Evolutionary conservation across 1,140 invertebrate genomes (phyloP).

Genomic region (Gonatopus flavifemur): DNA sequence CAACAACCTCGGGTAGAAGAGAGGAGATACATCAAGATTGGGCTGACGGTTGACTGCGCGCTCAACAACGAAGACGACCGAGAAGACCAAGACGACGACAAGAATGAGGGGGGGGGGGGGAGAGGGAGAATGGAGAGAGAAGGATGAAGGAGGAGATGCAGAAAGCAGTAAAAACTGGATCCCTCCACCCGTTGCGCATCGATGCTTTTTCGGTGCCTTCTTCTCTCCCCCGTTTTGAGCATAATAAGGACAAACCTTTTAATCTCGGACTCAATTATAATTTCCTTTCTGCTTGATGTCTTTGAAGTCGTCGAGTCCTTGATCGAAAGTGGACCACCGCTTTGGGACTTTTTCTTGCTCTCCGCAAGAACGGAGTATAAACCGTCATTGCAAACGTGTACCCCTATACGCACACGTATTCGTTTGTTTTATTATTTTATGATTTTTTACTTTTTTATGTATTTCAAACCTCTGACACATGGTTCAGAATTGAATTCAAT

Average conservation of each 20-base stretch:
- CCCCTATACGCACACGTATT: too few relatives aligned
- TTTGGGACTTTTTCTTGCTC: constrained; percentile 36
- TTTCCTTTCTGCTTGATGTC: constrained; percentile 35
- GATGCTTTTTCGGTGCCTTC: constrained; percentile 33
- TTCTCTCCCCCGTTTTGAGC: constrained; percentile 28
- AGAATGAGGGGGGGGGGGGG: constrained; percentile 9
- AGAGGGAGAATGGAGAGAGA: constrained; percentile 4
- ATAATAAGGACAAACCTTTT: constrained; percentile 53
- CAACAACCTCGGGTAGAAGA: constrained; percentile 41
- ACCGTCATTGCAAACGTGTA: neutral
- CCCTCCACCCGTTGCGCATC: constrained; percentile 33
- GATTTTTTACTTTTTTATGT: too few relatives aligned
- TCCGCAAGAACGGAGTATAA: too few relatives aligned
- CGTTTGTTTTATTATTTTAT: too few relatives aligned
- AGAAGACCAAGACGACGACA: too few relatives aligned
- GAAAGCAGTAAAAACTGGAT: constrained; percentile 52
- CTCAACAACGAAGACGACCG: too few relatives aligned
- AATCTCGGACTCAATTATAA: constrained; percentile 51
- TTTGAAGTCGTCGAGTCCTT: constrained; percentile 14
- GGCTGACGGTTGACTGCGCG: constrained; percentile 46
- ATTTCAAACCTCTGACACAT: too few relatives aligned
- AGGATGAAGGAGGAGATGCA: too few relatives aligned
- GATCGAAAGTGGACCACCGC: constrained; percentile 45
- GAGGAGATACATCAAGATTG: constrained; percentile 54
- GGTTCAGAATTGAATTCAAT: too few relatives aligned